Evolutionary conservation across 2,113 vertebrate species (phyloP).

Genomic region (Hystrix brachyura): DNA sequence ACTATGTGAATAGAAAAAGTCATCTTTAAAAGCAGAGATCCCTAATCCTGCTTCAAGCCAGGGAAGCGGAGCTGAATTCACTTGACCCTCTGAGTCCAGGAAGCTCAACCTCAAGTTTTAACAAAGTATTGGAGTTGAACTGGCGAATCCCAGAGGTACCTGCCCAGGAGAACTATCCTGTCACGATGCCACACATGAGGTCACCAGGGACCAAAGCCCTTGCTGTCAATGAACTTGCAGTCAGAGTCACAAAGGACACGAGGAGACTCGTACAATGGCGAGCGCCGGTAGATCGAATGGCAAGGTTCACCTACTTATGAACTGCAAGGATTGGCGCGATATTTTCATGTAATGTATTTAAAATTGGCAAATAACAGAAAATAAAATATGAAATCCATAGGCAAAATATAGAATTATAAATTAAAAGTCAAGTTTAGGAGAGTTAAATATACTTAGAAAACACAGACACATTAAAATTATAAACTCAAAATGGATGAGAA

Average conservation of each 20-base stretch:
- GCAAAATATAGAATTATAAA: neutral
- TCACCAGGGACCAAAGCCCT: neutral
- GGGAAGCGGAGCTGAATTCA: neutral
- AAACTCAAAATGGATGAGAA: neutral
- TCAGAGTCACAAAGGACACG: neutral
- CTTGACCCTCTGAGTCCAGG: neutral
- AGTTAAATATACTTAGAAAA: neutral
- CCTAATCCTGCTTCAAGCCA: neutral
- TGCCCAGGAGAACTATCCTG: neutral
- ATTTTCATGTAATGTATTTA: neutral
- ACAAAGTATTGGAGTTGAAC: neutral
- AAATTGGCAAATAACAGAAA: neutral
- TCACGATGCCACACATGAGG: neutral
- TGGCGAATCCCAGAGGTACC: neutral
- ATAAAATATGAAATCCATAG: neutral
- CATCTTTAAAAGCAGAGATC: neutral
- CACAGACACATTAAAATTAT: neutral
- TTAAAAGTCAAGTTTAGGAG: neutral
- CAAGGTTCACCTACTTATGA: neutral
- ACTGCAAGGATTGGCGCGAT: neutral
- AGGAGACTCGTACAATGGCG: neutral
- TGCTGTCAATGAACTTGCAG: neutral
- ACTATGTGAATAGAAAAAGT: neutral
- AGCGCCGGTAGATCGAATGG: accelerated
- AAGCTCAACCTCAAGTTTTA: neutral